phyloP scores from a whole-genome alignment of 2,888 invertebrate genomes.

The Eupithecia abbreviata region DNA sequence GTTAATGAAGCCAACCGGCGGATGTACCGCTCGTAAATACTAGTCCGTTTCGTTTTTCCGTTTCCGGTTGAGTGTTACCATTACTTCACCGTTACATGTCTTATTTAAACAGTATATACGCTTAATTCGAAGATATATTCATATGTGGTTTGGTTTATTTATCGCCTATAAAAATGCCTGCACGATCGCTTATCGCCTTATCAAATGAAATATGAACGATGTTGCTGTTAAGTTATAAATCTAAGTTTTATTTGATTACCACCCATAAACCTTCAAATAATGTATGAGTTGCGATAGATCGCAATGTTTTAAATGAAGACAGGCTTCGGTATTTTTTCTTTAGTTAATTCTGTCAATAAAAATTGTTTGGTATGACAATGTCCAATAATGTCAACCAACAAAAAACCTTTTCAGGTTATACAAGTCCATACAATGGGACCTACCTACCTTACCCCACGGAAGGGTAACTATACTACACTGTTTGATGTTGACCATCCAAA shows the following conservation, averaged over 20 bases:
- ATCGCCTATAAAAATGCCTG: slow-evolving; percentile 59
- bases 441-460: too few species aligned
- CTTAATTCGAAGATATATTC: slow-evolving; percentile 67
- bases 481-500: too few species aligned
- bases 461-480: too few species aligned
- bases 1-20: slow-evolving; percentile 73
- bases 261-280: slow-evolving; percentile 12
- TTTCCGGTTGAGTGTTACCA: slow-evolving; percentile 74
- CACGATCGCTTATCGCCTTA: slow-evolving; percentile 59
- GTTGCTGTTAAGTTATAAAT: slow-evolving; percentile 46
- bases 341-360: background rate
- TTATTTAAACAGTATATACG: slow-evolving; percentile 72
- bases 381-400: too few species aligned
- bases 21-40: slow-evolving; percentile 81
- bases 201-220: slow-evolving; percentile 56
- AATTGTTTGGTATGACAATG: background rate
- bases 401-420: too few species aligned
- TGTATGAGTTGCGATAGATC: background rate
- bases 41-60: slow-evolving; percentile 80
- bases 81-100: slow-evolving; percentile 75
- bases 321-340: background rate
- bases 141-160: slow-evolving; percentile 57
- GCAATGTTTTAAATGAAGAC: background rate
- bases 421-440: too few species aligned
- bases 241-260: slow-evolving; percentile 43